Conservation (phyloP, 1,140 invertebrate genomes). For the Pinna nobilis region DNA sequence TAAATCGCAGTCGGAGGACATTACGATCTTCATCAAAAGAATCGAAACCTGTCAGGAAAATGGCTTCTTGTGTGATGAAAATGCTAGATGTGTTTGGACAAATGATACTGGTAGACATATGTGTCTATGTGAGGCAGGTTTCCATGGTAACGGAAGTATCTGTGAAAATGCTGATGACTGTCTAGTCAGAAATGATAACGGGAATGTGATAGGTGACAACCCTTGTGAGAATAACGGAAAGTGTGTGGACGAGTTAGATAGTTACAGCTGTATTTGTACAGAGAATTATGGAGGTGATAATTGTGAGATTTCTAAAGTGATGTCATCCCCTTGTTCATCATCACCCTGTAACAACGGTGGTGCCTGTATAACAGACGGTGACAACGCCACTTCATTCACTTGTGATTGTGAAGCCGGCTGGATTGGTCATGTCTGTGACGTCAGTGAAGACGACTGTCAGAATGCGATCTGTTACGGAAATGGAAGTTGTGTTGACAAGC, state of each 20-base stretch:
- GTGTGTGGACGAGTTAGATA: slow-evolving; percentile 46
- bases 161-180: slow-evolving; percentile 89
- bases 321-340: slow-evolving; percentile 18
- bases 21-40: slow-evolving; percentile 46
- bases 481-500: slow-evolving; percentile 52
- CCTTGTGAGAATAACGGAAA: slow-evolving; percentile 45
- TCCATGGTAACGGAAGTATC: slow-evolving; percentile 86
- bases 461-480: slow-evolving; percentile 47
- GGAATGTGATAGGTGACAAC: too few relatives aligned
- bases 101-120: slow-evolving; percentile 30
- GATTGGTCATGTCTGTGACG: slow-evolving; percentile 67
- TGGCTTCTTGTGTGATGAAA: slow-evolving; percentile 48
- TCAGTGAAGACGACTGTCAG: slow-evolving; percentile 64
- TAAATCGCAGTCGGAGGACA: slow-evolving; percentile 27
- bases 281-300: slow-evolving; percentile 45
- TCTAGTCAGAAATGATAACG: too few relatives aligned
- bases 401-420: slow-evolving; percentile 64
- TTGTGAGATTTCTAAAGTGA: slow-evolving; percentile 46
- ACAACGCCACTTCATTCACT: slow-evolving; percentile 18
- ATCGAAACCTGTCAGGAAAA: slow-evolving; percentile 44
- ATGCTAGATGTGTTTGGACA: slow-evolving; percentile 50
- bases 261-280: slow-evolving; percentile 51
- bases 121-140: slow-evolving; percentile 92
- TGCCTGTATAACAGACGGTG: slow-evolving; percentile 37
- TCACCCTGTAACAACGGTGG: slow-evolving; percentile 47